phyloP scores from a whole-genome alignment of 2,113 vertebrate species.

The Anas platyrhynchos region DNA sequence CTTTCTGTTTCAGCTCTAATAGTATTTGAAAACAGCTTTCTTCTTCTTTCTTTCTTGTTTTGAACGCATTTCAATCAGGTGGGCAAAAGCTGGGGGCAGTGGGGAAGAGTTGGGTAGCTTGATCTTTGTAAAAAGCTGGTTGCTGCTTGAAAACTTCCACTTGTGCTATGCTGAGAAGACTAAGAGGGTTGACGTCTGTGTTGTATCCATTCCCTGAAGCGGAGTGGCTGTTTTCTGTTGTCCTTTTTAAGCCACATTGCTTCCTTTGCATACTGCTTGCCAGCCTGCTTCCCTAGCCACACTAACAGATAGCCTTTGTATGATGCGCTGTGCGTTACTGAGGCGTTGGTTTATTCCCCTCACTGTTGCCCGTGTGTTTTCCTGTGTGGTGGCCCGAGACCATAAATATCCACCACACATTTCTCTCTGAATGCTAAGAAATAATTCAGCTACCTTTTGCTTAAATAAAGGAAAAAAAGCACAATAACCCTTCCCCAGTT shows the following conservation, averaged over 20 bases:
- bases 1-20: constrained; percentile 88
- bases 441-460: neutral
- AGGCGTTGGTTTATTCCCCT: neutral
- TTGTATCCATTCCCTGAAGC: neutral
- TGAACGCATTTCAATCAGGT: neutral
- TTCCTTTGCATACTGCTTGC: neutral
- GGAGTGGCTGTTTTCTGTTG: neutral
- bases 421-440: neutral
- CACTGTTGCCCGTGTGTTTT: neutral
- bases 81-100: neutral
- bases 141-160: constrained; percentile 13
- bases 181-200: neutral
- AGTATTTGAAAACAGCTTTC: constrained; percentile 79
- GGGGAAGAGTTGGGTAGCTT: constrained; percentile 34
- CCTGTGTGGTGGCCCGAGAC: neutral
- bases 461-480: neutral
- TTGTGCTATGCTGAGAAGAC: neutral
- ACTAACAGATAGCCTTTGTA: neutral
- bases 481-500: fast-evolving
- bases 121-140: neutral
- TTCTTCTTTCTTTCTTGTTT: constrained; percentile 34
- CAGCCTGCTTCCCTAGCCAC: neutral
- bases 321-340: neutral
- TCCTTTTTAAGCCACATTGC: neutral
- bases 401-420: neutral